Conservation (phyloP, 2,888 invertebrate genomes). For the Tenthredo scrophulariae region DNA sequence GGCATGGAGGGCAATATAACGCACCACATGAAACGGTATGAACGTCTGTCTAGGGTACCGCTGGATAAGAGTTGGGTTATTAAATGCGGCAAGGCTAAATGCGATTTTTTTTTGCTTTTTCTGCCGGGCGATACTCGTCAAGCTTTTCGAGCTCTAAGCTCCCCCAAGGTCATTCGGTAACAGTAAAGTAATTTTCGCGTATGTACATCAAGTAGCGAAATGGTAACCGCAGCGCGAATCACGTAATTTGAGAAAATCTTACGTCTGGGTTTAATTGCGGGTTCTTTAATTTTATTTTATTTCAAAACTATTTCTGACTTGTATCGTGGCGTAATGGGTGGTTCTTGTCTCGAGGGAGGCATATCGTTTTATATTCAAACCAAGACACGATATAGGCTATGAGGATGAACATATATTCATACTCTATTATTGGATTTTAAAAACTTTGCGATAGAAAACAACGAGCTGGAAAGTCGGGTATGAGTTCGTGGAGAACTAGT, state of each 20-base stretch:
- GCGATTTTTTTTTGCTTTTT: constrained; percentile 5
- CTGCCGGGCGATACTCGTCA: not conserved
- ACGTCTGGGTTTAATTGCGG: not conserved
- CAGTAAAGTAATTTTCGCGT: not conserved
- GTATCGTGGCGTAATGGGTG: not conserved
- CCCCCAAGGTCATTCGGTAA: constrained; percentile 3
- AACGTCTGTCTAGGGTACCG: constrained; percentile 20
- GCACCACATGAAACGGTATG: constrained; percentile 18
- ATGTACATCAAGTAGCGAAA: not conserved
- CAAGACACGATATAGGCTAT: not conserved
- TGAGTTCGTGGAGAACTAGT: not conserved
- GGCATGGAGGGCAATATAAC: constrained; percentile 21
- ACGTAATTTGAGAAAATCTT: not conserved
- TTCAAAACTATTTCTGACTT: not conserved
- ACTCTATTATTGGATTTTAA: not conserved
- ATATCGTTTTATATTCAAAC: not conserved
- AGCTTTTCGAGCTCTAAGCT: not conserved
- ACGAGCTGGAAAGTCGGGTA: not conserved
- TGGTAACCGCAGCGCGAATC: not conserved
- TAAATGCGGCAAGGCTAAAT: constrained; percentile 33
- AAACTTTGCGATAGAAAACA: not conserved
- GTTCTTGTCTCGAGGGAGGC: not conserved
- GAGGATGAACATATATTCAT: not conserved
- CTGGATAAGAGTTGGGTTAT: constrained; percentile 37
- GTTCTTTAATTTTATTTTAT: not conserved